Conservation (phyloP, 1,140 invertebrate species). For the Drosophila sulfurigaster region DNA sequence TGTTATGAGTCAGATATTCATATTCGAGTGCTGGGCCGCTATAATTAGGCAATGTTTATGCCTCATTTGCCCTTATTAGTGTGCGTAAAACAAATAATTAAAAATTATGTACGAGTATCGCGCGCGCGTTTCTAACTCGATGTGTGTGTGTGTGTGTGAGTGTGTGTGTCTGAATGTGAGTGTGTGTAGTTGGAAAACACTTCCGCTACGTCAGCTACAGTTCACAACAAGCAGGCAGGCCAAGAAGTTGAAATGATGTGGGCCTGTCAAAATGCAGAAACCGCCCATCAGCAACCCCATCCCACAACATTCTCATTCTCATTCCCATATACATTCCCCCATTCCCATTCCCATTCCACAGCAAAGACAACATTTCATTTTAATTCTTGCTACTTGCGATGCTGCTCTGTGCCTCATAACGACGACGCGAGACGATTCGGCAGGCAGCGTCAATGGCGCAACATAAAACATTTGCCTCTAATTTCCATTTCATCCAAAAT, state of each 20-base stretch:
- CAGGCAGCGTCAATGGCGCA: constrained; percentile 64
- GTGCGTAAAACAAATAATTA: constrained; percentile 76
- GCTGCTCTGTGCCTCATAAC: constrained; percentile 1
- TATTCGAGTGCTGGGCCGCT: constrained; percentile 6
- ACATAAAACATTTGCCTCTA: constrained; percentile 81
- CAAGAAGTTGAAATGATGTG: constrained; percentile 69
- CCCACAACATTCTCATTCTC: constrained; percentile 1
- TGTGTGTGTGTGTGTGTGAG: background rate
- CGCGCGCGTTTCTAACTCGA: constrained; percentile 27
- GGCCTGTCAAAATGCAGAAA: constrained; percentile 73
- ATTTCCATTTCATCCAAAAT: constrained; percentile 79
- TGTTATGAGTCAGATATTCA: constrained; percentile 38
- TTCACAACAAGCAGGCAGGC: constrained; percentile 57
- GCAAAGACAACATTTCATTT: background rate
- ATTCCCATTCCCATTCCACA: background rate
- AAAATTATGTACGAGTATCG: constrained; percentile 60
- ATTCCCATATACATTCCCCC: background rate
- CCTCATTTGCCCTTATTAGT: constrained; percentile 80
- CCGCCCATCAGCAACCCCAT: constrained; percentile 29
- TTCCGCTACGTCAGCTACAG: constrained; percentile 70
- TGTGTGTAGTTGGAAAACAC: constrained; percentile 46
- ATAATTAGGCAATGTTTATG: constrained; percentile 79
- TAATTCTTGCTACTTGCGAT: background rate
- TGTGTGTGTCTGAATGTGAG: background rate
- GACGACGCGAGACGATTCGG: constrained; percentile 7